These are phyloP conservation scores for Argyrosomus japonicus DNA, from an alignment of 2,113 vertebrate genomes.

Conservation along the genomic window DNA sequence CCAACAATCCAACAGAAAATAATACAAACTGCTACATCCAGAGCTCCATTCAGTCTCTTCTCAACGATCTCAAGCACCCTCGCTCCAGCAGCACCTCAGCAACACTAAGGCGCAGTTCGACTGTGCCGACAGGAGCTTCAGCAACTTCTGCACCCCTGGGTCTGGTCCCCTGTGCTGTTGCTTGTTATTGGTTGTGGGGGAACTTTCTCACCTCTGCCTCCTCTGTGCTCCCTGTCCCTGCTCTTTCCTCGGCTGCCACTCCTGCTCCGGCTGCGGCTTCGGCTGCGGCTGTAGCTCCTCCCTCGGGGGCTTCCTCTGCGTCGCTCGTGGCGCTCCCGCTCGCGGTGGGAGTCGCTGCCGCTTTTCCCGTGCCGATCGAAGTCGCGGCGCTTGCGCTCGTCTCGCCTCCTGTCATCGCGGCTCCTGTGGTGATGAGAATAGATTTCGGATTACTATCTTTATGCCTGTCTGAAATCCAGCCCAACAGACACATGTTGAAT, in stretches of 20 bases:
- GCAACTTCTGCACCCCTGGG: slow-evolving; percentile 35
- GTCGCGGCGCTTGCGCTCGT: slow-evolving; percentile 96
- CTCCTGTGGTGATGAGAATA: slow-evolving; percentile 74
- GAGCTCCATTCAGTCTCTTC: slow-evolving; percentile 4
- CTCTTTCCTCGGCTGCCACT: slow-evolving; percentile 85
- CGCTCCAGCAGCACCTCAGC: not conserved
- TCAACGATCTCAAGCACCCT: not conserved
- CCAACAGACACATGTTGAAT: not conserved
- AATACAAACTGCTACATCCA: not conserved
- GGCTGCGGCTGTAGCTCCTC: slow-evolving; percentile 83
- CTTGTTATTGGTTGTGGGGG: slow-evolving; percentile 13
- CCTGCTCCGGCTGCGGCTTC: slow-evolving; percentile 82
- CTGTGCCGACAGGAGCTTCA: slow-evolving; percentile 12
- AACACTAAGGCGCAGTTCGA: slow-evolving; percentile 14
- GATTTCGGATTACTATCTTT: not conserved
- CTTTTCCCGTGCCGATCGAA: slow-evolving; percentile 91
- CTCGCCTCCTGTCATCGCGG: slow-evolving; percentile 93
- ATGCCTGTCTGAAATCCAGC: not conserved
- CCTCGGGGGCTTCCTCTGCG: slow-evolving; percentile 91
- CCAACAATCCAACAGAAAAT: slow-evolving; percentile 1
- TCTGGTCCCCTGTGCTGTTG: slow-evolving; percentile 46
- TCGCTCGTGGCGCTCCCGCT: slow-evolving; percentile 95
- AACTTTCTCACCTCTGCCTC: slow-evolving; percentile 79
- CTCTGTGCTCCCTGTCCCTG: slow-evolving; percentile 76
- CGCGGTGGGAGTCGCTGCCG: slow-evolving; percentile 89